phyloP scores from a whole-genome alignment of 2,888 invertebrate genomes.

The Steromphala cineraria region DNA sequence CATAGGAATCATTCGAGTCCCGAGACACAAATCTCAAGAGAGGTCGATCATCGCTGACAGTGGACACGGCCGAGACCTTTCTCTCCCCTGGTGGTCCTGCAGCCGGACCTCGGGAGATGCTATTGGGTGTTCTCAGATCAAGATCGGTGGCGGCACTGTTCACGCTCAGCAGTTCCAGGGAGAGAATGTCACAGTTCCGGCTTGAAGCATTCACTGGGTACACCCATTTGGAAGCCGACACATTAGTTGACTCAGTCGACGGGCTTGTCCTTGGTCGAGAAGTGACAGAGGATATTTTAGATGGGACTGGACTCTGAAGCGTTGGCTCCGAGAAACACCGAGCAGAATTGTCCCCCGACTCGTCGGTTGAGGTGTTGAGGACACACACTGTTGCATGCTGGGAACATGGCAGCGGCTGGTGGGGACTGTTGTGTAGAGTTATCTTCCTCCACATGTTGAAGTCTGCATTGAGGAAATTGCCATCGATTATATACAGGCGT shows the following conservation, averaged over 20 bases:
- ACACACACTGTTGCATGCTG: slow-evolving; percentile 6
- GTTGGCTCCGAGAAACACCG: background rate
- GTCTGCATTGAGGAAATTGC: background rate
- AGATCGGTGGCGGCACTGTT: background rate
- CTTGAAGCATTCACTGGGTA: background rate
- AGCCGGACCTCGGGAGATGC: no score
- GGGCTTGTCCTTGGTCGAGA: background rate
- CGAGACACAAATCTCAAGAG: slow-evolving; percentile 2
- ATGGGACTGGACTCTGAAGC: background rate
- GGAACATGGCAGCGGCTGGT: slow-evolving; percentile 1
- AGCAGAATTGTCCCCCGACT: background rate
- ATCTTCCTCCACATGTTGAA: background rate
- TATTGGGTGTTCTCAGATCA: background rate
- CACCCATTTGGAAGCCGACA: background rate
- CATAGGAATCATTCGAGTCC: background rate
- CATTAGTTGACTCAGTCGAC: background rate
- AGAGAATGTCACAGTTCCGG: slow-evolving; percentile 3
- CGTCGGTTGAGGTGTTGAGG: background rate
- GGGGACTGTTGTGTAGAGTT: background rate
- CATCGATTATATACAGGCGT: no score
- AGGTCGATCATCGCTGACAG: background rate
- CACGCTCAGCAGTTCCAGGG: background rate
- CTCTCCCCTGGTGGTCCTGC: no score
- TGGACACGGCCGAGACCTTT: background rate
- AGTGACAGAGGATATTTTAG: background rate